These are phyloP conservation scores for Coregonus sp. DNA, from an alignment of 2,797 vertebrate species.

Conservation along the genomic window DNA sequence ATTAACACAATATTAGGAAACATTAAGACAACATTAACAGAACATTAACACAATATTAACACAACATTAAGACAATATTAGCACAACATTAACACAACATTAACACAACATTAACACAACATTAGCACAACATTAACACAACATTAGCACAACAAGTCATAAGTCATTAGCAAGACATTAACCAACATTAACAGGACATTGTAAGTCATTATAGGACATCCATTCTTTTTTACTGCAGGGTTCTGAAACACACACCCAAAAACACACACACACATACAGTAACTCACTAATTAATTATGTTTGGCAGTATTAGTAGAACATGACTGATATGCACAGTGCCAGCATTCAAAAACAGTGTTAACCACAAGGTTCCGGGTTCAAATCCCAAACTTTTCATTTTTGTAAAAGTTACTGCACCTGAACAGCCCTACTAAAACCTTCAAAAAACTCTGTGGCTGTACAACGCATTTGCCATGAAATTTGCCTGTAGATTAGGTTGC, in stretches of 20 bases:
- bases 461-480: slow-evolving; percentile 35
- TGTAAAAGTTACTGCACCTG: slow-evolving; percentile 39
- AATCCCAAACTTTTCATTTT: not conserved
- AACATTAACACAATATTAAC: too few species aligned
- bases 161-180: too few species aligned
- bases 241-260: not conserved
- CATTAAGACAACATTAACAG: too few species aligned
- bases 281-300: not conserved
- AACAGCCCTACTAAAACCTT: slow-evolving; percentile 27
- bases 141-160: too few species aligned
- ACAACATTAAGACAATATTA: too few species aligned
- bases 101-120: too few species aligned
- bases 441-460: not conserved
- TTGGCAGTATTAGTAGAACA: not conserved
- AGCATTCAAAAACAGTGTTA: not conserved
- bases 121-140: too few species aligned
- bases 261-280: not conserved
- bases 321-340: not conserved
- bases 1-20: too few species aligned
- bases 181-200: too few species aligned
- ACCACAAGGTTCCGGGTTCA: not conserved
- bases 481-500: slow-evolving; percentile 17
- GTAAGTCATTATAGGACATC: too few species aligned
- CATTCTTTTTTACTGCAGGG: too few species aligned
- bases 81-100: too few species aligned